Evolutionary conservation across 2,113 vertebrate species (phyloP), one percentile per base, ranked within the genome.

Genomic region (Dissostichus mawsoni): DNA sequence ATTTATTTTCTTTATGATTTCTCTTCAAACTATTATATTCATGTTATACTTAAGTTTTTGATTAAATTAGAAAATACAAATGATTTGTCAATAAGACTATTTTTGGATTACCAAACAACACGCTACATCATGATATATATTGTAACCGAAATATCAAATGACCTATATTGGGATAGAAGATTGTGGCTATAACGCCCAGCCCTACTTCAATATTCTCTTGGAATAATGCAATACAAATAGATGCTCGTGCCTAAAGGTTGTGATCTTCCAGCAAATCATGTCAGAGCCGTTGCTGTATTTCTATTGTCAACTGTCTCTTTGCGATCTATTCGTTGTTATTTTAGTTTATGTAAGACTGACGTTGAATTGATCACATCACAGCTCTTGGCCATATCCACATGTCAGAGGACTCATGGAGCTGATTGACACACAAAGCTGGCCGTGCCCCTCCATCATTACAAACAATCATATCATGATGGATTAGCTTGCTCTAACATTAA

Each of bases 401-500:
- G 8, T 18, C 9, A 10, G 14, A 17, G 33, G 9, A n/a, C 33
- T 62, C 33, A 2, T n/a, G 18, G 41, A n/a, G 57, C 25, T 17
- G 25, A 59, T 44, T 62, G 9, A 29, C 47, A 11, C 14, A 25
- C n/a, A n/a, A 61, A 45, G 23, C 0, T 7, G 10, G 17, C 52
- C 25, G 8, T 55, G 53, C 36, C 67, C 56, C n/a, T 11, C 16
- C 0, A 11, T 63, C 17, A n/a, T 0, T 33, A 50, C 62, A 16
- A 64, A 76, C 51, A 73, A 55, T 64, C 3, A 0, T 41, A 59
- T 68, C 47, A 6, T 18, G 1, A 64, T 33, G 23, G 58, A 17
- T 72, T 64, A 25, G 62, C n/a, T 12, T 63, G 68, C 17, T 77
- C 74, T 41, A 48, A 70, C 81, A 62, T 29, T 33, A 76, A 79